A percentile compares a stretch with the other conserved stretches of the same genome.
Conservation (phyloP, 2,113 vertebrate species). For the Oncorhynchus keta region DNA sequence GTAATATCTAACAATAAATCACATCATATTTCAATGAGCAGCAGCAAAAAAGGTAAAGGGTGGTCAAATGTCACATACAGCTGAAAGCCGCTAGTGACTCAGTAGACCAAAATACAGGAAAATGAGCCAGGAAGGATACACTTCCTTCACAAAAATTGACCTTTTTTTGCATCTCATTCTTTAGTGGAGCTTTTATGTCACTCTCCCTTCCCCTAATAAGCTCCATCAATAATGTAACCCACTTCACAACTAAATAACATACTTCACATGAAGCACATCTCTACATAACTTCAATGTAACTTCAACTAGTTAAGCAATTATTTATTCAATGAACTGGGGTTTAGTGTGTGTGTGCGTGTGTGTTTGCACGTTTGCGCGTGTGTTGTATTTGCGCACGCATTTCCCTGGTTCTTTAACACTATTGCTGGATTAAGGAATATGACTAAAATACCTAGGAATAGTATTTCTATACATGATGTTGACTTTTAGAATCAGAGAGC, state of each 20-base stretch:
- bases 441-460: too few relatives aligned
- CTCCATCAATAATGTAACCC: not conserved
- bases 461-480: too few relatives aligned
- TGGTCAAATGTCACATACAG: not conserved
- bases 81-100: not conserved
- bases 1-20: not conserved
- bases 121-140: not conserved
- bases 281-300: not conserved
- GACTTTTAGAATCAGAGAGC: too few relatives aligned
- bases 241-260: not conserved
- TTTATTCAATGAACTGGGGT: not conserved
- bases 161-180: not conserved
- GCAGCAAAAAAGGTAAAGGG: not conserved
- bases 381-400: too few relatives aligned
- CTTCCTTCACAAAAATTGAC: conserved; percentile 16
- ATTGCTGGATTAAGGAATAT: too few relatives aligned
- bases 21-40: not conserved
- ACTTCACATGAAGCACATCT: not conserved
- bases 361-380: too few relatives aligned
- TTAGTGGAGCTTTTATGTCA: not conserved
- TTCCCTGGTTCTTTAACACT: too few relatives aligned
- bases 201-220: not conserved
- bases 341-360: not conserved
- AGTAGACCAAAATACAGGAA: not conserved
- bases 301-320: too few relatives aligned